phyloP scores from a whole-genome alignment of 2,113 vertebrate genomes.

The Regulus satrapa region DNA sequence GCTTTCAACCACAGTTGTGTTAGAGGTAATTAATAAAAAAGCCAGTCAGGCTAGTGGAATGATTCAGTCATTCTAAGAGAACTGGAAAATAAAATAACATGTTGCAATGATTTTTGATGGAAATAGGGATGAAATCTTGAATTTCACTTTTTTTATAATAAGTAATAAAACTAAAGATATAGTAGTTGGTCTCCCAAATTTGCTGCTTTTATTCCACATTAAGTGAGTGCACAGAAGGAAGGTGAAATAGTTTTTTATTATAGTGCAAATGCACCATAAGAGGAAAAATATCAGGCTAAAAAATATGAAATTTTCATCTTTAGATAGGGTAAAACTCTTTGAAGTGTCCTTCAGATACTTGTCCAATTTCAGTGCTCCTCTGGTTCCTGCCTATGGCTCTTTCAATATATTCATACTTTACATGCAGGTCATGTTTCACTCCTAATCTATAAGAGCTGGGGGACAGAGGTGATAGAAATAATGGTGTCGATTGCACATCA shows the following conservation, averaged over 20 bases:
- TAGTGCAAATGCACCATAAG: not conserved
- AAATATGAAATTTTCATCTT: not conserved
- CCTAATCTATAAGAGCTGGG: not conserved
- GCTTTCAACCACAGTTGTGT: not conserved
- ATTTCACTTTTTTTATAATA: not conserved
- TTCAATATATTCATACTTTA: not conserved
- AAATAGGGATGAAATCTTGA: not conserved
- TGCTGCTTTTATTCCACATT: not conserved
- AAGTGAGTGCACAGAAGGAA: not conserved
- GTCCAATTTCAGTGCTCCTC: not conserved
- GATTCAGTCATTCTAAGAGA: not conserved
- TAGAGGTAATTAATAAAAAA: not conserved
- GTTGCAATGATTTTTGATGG: not conserved
- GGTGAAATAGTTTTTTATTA: not conserved
- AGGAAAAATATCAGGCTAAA: not conserved
- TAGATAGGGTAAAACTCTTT: not conserved
- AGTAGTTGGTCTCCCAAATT: not conserved
- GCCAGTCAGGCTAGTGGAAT: not conserved
- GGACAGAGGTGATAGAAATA: not conserved
- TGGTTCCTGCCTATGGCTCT: not conserved
- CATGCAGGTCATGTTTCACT: not conserved
- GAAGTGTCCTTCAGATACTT: constrained; percentile 9
- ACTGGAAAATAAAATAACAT: not conserved
- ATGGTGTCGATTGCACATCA: not conserved
- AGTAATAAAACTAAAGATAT: not conserved